Evolutionary conservation across 2,113 vertebrate genomes (phyloP).

Genomic region (Scalopus aquaticus): DNA sequence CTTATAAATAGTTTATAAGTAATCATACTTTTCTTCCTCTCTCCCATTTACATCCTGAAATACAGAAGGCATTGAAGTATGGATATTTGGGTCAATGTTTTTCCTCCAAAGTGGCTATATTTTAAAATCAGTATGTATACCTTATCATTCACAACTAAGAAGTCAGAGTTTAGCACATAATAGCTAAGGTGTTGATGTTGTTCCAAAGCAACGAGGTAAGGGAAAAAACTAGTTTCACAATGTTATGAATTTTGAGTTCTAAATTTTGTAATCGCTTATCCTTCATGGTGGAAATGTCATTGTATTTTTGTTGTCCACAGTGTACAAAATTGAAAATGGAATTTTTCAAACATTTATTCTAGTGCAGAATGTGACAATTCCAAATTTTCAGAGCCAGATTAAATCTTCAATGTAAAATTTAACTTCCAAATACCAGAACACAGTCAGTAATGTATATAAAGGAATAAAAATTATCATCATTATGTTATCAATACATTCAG

Average conservation of each 20-base stretch:
- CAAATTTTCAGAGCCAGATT: constrained; percentile 10
- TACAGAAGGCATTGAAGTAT: not conserved
- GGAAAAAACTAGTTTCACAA: not conserved
- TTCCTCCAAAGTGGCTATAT: not conserved
- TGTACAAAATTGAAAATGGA: not conserved
- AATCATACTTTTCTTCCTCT: not conserved
- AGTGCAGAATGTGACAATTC: not conserved
- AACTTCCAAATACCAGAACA: not conserved
- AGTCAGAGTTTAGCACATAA: not conserved
- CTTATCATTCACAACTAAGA: not conserved
- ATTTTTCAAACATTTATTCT: not conserved
- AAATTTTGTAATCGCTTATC: constrained; percentile 11
- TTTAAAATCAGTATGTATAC: not conserved
- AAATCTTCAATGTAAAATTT: constrained; percentile 16
- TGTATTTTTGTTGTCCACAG: not conserved
- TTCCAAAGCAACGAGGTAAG: not conserved
- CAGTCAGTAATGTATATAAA: not conserved
- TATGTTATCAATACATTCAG: constrained; percentile 38
- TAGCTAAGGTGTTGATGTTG: not conserved
- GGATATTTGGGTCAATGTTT: not conserved
- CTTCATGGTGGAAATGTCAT: constrained; percentile 22
- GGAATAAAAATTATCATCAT: not conserved
- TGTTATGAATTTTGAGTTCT: not conserved
- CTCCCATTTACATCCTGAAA: not conserved
- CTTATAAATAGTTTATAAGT: not conserved